Conservation (phyloP, 2,888 invertebrate genomes). For the Caenorhabditis wallacei region DNA sequence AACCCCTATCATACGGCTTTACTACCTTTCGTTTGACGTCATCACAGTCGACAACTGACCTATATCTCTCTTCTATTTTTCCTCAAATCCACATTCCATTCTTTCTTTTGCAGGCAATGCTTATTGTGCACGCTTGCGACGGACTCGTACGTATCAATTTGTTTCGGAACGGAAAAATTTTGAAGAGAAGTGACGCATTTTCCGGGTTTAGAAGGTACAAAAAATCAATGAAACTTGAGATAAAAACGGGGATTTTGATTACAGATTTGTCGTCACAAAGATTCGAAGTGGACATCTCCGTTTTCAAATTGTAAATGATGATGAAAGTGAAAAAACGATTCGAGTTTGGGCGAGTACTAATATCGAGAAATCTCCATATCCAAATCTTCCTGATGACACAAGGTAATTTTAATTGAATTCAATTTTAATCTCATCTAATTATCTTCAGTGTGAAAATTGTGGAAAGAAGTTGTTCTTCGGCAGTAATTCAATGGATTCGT, state of each 20-base stretch:
- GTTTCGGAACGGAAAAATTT: conserved; percentile 72
- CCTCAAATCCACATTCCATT: conserved; percentile 30
- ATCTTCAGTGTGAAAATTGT: conserved; percentile 74
- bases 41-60: conserved; percentile 49
- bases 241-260: conserved; percentile 7
- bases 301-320: conserved; percentile 77
- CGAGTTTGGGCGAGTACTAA: conserved; percentile 74
- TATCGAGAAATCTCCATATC: conserved; percentile 73
- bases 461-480: conserved; percentile 64
- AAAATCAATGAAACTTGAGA: not conserved
- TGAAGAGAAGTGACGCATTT: conserved; percentile 74
- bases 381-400: conserved; percentile 78
- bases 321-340: conserved; percentile 66
- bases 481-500: conserved; percentile 74
- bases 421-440: not conserved
- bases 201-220: conserved; percentile 72
- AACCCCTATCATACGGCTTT: conserved; percentile 40
- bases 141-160: conserved; percentile 74
- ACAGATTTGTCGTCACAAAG: conserved; percentile 74
- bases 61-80: conserved; percentile 2
- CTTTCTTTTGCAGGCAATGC: conserved; percentile 70
- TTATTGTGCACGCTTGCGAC: conserved; percentile 77
- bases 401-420: conserved; percentile 36
- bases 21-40: conserved; percentile 58
- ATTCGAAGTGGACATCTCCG: conserved; percentile 72